Percentiles rank a stretch among this genome's conserved stretches.
phyloP scores from a whole-genome alignment of 2,797 vertebrate genomes.

The Manis crassicaudata region DNA sequence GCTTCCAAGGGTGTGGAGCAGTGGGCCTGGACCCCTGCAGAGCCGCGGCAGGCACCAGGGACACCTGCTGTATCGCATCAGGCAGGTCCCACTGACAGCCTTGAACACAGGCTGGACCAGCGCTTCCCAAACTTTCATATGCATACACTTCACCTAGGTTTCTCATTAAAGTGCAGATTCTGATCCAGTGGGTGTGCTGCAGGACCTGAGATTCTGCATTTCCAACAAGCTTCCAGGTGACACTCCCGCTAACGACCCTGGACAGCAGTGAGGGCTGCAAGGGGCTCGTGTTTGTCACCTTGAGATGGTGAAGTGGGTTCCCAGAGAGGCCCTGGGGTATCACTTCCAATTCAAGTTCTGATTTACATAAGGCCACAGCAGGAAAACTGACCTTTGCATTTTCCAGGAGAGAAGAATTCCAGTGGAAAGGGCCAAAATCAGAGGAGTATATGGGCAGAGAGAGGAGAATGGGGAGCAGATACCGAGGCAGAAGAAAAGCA shows the following conservation, averaged over 20 bases:
- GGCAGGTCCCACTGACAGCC: not conserved
- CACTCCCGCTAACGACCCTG: not conserved
- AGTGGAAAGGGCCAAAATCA: not conserved
- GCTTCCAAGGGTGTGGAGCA: fast-evolving
- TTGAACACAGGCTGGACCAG: not conserved
- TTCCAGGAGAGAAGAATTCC: not conserved
- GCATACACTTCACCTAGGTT: not conserved
- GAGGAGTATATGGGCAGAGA: not conserved
- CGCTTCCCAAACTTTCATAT: not conserved
- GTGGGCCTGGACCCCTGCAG: not conserved
- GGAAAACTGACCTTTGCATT: not conserved
- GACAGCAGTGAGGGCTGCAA: not conserved
- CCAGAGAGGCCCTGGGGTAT: not conserved
- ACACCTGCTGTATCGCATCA: not conserved
- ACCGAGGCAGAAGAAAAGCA: not conserved
- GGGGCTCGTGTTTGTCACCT: not conserved
- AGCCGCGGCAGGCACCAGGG: not conserved
- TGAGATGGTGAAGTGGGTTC: not conserved
- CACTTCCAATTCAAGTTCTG: not conserved
- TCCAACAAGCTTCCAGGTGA: not conserved
- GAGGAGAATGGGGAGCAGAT: not conserved
- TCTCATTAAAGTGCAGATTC: not conserved
- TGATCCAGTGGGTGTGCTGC: too few relatives aligned
- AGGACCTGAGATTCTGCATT: not conserved
- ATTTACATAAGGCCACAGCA: not conserved